phyloP scores from a whole-genome alignment of 2,888 invertebrate genomes.

The Plusia festucae region DNA sequence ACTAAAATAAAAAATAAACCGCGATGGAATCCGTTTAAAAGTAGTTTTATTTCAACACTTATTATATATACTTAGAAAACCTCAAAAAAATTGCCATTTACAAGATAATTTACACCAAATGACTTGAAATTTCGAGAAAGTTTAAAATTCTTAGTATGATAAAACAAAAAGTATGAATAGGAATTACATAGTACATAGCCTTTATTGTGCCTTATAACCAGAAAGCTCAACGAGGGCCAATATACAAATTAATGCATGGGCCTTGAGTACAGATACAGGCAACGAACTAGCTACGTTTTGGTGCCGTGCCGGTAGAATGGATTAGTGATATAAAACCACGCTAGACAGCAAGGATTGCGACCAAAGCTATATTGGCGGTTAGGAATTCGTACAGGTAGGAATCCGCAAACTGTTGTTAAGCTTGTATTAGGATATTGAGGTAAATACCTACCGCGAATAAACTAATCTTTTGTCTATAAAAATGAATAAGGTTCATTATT shows the following conservation, averaged over 20 bases:
- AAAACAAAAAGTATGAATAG: too few species aligned
- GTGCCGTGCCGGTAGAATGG: not conserved
- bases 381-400: not conserved
- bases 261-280: slow-evolving; percentile 4
- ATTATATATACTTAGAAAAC: not conserved
- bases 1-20: too few species aligned
- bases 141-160: too few species aligned
- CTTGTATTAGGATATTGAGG: not conserved
- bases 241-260: not conserved
- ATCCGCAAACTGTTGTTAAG: not conserved
- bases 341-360: not conserved
- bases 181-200: too few species aligned
- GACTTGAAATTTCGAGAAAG: too few species aligned
- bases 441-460: not conserved
- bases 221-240: not conserved
- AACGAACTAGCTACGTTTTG: not conserved
- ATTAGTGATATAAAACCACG: slow-evolving; percentile 2
- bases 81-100: too few species aligned
- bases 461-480: not conserved
- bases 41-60: too few species aligned
- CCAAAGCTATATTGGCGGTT: slow-evolving; percentile 1
- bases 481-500: not conserved
- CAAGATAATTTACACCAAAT: too few species aligned
- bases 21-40: too few species aligned
- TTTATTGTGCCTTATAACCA: not conserved